Evolutionary conservation across 2,797 vertebrate genomes (phyloP).

Genomic region (Hipposideros larvatus): DNA sequence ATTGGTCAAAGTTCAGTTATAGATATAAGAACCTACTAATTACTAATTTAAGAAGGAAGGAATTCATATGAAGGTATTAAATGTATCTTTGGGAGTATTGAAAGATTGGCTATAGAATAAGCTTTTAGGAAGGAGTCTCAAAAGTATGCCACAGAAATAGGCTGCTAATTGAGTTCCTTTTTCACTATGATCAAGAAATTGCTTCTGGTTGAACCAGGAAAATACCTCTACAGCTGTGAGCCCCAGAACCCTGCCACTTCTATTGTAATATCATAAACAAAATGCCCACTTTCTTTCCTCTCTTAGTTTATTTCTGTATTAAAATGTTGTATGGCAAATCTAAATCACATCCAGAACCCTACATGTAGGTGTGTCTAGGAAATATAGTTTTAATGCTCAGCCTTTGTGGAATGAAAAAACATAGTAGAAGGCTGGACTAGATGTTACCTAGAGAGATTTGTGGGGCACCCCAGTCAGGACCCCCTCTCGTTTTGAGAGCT

Average conservation of each 20-base stretch:
- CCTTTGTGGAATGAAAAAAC: not conserved
- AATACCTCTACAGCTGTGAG: not conserved
- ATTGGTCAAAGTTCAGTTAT: not conserved
- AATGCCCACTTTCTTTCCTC: not conserved
- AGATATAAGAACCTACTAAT: not conserved
- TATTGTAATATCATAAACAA: not conserved
- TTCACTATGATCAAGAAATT: not conserved
- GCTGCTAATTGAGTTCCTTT: not conserved
- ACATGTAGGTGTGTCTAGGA: not conserved
- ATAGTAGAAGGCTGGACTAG: not conserved
- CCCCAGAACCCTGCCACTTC: not conserved
- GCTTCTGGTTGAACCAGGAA: not conserved
- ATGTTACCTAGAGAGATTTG: not conserved
- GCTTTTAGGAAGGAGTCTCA: not conserved
- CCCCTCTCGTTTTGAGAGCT: no score
- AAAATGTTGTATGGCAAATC: not conserved
- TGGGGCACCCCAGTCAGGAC: no score
- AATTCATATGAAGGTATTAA: not conserved
- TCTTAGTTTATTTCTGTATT: not conserved
- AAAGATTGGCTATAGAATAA: not conserved
- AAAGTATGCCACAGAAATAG: not conserved
- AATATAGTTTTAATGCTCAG: not conserved
- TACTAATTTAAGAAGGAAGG: not conserved
- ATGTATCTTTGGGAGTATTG: not conserved
- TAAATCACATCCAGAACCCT: not conserved